Percentiles rank a stretch among this genome's conserved stretches.
These are phyloP conservation scores for Coturnix japonica DNA, from an alignment of 2,113 vertebrate genomes.

Conservation along the genomic window DNA sequence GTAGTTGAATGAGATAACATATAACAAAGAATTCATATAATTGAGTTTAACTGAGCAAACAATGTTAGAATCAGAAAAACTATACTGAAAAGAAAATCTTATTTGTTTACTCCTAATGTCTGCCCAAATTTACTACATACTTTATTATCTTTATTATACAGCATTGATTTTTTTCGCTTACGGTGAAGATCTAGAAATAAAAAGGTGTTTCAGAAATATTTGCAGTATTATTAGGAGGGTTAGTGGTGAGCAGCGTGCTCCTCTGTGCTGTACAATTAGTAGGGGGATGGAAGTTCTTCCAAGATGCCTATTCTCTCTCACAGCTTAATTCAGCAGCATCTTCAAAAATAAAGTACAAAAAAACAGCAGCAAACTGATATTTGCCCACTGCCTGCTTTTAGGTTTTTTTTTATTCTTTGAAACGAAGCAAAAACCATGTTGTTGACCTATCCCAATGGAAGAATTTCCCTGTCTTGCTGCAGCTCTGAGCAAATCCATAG, in stretches of 20 bases:
- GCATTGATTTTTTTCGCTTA: neutral
- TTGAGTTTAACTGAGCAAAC: neutral
- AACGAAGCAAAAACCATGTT: neutral
- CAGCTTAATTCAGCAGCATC: neutral
- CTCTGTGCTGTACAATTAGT: neutral
- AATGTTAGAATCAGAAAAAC: neutral
- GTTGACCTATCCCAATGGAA: neutral
- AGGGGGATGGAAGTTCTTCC: slow-evolving; percentile 27
- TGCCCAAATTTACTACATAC: slow-evolving; percentile 4
- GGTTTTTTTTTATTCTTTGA: neutral
- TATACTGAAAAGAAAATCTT: neutral
- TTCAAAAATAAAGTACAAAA: neutral
- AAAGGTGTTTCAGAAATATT: slow-evolving; percentile 52
- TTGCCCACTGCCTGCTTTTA: neutral
- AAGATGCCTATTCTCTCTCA: neutral
- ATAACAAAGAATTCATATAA: neutral
- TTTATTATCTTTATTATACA: slow-evolving; percentile 48
- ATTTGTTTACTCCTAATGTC: slow-evolving; percentile 1
- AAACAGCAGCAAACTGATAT: neutral
- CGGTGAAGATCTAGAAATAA: slow-evolving; percentile 10
- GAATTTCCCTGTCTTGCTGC: neutral
- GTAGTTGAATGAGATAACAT: neutral
- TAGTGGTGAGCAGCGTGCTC: neutral
- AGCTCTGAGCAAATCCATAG: neutral
- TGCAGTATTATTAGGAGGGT: slow-evolving; percentile 28